These are phyloP conservation scores for Myrmecophaga tridactyla DNA, from an alignment of 2,113 vertebrate species.

Conservation along the genomic window DNA sequence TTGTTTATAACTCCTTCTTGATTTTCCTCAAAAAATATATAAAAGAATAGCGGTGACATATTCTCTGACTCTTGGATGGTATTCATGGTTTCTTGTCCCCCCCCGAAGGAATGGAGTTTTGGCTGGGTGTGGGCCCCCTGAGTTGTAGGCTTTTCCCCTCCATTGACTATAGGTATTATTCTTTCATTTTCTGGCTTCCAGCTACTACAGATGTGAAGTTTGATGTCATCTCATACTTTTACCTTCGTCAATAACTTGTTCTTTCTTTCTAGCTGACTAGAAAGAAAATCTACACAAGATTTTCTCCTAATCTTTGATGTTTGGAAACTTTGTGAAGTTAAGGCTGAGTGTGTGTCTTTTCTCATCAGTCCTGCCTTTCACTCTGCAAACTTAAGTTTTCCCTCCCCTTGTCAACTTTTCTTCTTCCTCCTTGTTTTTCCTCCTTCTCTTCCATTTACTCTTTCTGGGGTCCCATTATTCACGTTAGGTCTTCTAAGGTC, in stretches of 20 bases:
- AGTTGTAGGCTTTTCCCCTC: not conserved
- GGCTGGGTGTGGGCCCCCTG: too few species aligned
- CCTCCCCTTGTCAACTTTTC: not conserved
- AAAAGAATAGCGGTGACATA: not conserved
- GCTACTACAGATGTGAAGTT: not conserved
- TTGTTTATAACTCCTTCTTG: not conserved
- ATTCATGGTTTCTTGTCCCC: not conserved
- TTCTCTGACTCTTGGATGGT: not conserved
- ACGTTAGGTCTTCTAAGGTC: not conserved
- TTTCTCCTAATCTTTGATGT: not conserved
- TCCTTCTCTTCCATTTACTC: not conserved
- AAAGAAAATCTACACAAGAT: too few species aligned
- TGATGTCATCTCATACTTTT: not conserved
- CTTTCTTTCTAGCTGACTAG: not conserved
- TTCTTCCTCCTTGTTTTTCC: not conserved
- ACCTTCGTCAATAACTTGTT: not conserved
- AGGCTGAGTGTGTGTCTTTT: not conserved
- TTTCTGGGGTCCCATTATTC: not conserved
- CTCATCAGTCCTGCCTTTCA: not conserved
- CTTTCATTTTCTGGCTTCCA: not conserved
- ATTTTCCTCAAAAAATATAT: not conserved
- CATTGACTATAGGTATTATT: not conserved
- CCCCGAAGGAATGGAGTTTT: not conserved
- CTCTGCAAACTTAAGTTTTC: not conserved
- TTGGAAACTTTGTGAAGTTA: not conserved